Conservation (phyloP, 2,113 vertebrate genomes). For the Tor tambroides region DNA sequence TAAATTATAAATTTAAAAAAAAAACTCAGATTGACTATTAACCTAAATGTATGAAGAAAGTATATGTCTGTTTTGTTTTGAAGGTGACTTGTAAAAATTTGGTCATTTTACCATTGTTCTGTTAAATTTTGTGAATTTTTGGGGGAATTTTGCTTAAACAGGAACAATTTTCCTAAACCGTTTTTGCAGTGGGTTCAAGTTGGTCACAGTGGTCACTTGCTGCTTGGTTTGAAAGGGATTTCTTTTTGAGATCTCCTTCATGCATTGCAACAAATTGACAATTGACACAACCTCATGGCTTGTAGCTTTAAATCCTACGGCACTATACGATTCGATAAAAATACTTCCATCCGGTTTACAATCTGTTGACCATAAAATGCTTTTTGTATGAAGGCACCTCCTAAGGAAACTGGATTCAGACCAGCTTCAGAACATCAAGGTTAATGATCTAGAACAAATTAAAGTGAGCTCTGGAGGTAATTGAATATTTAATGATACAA, state of each 20-base stretch:
- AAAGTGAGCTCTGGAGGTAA: neutral
- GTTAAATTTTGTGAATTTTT: too few species aligned
- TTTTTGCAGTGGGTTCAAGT: neutral
- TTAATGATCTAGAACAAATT: constrained; percentile 9
- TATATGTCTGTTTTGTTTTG: too few species aligned
- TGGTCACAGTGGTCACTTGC: neutral
- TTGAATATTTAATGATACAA: constrained; percentile 5
- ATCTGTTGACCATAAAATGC: neutral
- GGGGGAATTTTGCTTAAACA: too few species aligned
- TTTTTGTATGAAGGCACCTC: neutral
- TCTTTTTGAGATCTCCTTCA: neutral
- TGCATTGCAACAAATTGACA: neutral
- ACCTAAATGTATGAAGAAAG: too few species aligned
- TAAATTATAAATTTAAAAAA: too few species aligned
- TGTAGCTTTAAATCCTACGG: neutral
- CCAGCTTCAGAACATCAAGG: neutral
- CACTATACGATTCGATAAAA: neutral
- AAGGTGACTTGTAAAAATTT: too few species aligned
- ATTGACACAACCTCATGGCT: neutral
- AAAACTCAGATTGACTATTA: too few species aligned
- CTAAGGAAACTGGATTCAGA: neutral
- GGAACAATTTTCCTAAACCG: neutral
- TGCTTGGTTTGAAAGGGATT: neutral
- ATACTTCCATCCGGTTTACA: neutral
- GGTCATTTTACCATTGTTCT: too few species aligned